phyloP scores from a whole-genome alignment of 2,888 invertebrate species.

The Myopa tessellatipennis region DNA sequence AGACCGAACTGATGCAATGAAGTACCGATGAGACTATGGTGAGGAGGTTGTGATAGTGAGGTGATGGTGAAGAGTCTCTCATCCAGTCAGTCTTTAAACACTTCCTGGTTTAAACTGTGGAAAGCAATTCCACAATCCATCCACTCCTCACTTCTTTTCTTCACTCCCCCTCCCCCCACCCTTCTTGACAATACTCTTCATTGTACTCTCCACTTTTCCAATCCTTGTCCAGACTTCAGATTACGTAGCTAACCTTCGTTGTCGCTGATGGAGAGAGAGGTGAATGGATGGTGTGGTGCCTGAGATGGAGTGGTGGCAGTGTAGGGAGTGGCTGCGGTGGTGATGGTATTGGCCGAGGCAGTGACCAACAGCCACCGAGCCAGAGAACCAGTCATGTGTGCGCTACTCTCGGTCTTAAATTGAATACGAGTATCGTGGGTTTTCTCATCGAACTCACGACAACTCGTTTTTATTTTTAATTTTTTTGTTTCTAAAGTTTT shows the following conservation, averaged over 20 bases:
- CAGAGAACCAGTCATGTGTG: neutral
- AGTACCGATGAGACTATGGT: too few relatives aligned
- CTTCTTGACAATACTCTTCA: too few relatives aligned
- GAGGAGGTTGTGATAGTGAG: too few relatives aligned
- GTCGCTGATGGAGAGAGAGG: too few relatives aligned
- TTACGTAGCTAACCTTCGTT: neutral
- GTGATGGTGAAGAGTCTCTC: too few relatives aligned
- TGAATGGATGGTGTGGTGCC: too few relatives aligned
- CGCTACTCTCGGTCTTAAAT: conserved; percentile 1
- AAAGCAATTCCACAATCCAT: neutral
- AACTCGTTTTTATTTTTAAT: conserved; percentile 10
- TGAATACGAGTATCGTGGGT: neutral
- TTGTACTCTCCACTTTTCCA: too few relatives aligned
- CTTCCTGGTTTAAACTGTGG: conserved; percentile 24
- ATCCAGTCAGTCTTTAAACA: conserved; percentile 2
- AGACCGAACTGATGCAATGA: too few relatives aligned
- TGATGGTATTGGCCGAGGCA: too few relatives aligned
- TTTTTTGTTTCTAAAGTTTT: neutral
- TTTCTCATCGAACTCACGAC: neutral
- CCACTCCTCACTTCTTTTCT: neutral
- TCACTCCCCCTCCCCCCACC: neutral
- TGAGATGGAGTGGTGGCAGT: too few relatives aligned
- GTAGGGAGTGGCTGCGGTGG: too few relatives aligned
- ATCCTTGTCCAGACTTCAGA: neutral
- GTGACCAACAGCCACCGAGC: too few relatives aligned